Percentiles rank a stretch among this genome's conserved stretches.
Conservation (phyloP, 1,140 invertebrate genomes). For the Zaprionus vittiger region DNA sequence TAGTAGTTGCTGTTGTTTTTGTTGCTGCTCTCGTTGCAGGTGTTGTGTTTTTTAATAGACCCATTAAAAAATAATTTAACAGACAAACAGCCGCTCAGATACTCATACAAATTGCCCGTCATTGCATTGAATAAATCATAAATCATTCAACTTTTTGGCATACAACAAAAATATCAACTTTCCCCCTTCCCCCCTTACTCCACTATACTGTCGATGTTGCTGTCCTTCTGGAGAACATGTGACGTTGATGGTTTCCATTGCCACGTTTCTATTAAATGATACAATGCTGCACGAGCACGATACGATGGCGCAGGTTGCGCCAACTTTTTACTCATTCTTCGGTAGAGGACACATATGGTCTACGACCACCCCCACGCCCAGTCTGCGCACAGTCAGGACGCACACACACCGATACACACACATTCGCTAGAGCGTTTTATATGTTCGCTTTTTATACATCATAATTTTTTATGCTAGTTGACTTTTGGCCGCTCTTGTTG, state of each 20-base stretch:
- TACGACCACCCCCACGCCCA: constrained; percentile 11
- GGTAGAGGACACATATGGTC: neutral
- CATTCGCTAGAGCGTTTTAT: constrained; percentile 24
- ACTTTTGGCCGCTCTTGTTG: constrained; percentile 67
- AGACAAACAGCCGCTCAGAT: constrained; percentile 49
- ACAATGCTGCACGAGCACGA: constrained; percentile 35
- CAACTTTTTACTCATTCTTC: constrained; percentile 57
- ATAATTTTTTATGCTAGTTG: constrained; percentile 82
- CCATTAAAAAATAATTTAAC: constrained; percentile 82
- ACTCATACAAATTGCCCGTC: constrained; percentile 45
- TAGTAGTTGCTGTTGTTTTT: constrained; percentile 60
- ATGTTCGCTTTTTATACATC: constrained; percentile 75
- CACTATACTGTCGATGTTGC: neutral
- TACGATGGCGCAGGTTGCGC: constrained; percentile 65
- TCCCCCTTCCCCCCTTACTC: neutral
- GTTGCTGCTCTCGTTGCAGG: constrained; percentile 55
- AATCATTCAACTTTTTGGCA: constrained; percentile 75
- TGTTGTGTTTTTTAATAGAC: constrained; percentile 81
- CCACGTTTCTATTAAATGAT: constrained; percentile 70
- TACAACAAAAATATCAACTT: constrained; percentile 53
- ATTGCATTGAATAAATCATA: constrained; percentile 78
- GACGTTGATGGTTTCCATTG: constrained; percentile 50
- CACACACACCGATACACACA: neutral
- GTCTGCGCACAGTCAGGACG: neutral
- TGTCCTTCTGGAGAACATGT: constrained; percentile 46